Evolutionary conservation across 2,113 vertebrate genomes (phyloP).

Genomic region (Mesembrinibis cayennensis): DNA sequence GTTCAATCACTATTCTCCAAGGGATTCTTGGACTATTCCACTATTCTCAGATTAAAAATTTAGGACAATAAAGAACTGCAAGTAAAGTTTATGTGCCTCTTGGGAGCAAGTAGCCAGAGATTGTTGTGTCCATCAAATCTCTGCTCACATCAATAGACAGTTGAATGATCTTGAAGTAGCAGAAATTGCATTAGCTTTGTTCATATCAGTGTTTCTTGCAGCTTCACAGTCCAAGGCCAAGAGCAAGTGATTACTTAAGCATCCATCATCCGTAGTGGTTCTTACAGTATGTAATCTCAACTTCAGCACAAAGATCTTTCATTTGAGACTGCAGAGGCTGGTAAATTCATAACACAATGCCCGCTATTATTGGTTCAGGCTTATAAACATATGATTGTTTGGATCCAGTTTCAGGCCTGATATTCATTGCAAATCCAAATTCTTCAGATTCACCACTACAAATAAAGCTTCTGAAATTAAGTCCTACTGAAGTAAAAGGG

Average conservation of each 20-base stretch:
- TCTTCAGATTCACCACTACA: not conserved
- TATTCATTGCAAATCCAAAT: not conserved
- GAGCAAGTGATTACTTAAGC: conserved; percentile 53
- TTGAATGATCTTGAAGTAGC: conserved; percentile 42
- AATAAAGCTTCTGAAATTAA: not conserved
- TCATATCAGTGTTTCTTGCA: conserved; percentile 58
- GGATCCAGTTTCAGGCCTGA: not conserved
- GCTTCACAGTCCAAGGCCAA: conserved; percentile 34
- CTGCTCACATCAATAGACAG: conserved; percentile 46
- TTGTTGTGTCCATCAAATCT: conserved; percentile 63
- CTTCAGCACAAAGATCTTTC: conserved; percentile 37
- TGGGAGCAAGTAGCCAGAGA: conserved; percentile 59
- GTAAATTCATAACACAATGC: conserved; percentile 1
- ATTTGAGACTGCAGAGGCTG: conserved; percentile 15
- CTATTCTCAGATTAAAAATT: conserved; percentile 56
- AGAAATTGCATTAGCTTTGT: conserved; percentile 51
- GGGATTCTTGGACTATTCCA: not conserved
- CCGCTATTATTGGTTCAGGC: not conserved
- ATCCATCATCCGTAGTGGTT: conserved; percentile 45
- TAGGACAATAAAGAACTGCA: conserved; percentile 62
- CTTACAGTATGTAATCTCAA: conserved; percentile 43
- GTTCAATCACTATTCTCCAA: conserved; percentile 28
- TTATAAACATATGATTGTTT: conserved; percentile 22
- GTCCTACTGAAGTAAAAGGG: not conserved
- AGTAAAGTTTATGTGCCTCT: conserved; percentile 57